Conservation (phyloP, 2,888 invertebrate species). For the Hemaris fuciformis region DNA sequence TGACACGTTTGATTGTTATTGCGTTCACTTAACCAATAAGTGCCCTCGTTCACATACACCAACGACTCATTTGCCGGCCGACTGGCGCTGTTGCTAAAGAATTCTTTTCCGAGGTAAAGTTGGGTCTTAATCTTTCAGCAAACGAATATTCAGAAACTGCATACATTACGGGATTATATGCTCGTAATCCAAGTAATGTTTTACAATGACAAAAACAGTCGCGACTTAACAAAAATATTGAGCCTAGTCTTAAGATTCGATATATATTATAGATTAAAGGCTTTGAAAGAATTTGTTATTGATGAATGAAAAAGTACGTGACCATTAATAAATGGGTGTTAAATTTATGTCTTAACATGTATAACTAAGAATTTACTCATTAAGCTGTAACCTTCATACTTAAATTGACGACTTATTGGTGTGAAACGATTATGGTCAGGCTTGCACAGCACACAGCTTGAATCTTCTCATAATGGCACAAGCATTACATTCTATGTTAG, state of each 20-base stretch:
- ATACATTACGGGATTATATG: too few species aligned
- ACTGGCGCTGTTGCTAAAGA: background rate
- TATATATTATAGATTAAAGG: too few species aligned
- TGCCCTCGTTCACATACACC: background rate
- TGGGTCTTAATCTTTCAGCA: too few species aligned
- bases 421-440: background rate
- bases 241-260: too few species aligned
- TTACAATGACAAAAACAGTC: too few species aligned
- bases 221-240: too few species aligned
- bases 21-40: background rate
- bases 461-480: background rate
- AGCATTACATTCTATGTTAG: background rate
- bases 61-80: background rate
- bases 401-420: background rate
- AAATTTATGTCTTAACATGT: background rate
- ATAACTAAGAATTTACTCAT: background rate
- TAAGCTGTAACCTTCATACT: background rate
- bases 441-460: background rate
- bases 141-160: too few species aligned
- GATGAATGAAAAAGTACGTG: background rate
- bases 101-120: background rate
- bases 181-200: too few species aligned
- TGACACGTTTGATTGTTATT: background rate
- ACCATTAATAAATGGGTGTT: background rate
- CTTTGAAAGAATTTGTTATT: too few species aligned